Percentiles rank a stretch among this genome's conserved stretches.
These are phyloP conservation scores for Capitulum mitella DNA, from an alignment of 2,888 invertebrate species.

Conservation along the genomic window DNA sequence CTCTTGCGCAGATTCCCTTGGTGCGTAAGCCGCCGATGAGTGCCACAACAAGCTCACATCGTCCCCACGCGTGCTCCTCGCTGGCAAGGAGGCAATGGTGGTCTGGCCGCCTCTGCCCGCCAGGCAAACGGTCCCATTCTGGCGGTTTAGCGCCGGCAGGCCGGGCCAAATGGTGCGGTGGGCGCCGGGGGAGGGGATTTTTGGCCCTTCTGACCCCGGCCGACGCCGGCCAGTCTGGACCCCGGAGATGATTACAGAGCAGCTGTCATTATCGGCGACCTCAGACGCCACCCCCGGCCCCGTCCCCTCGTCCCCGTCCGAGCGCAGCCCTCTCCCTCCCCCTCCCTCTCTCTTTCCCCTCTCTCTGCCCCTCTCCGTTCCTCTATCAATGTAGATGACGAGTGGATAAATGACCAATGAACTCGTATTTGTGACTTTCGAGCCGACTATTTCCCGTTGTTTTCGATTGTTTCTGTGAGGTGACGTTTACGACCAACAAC, in stretches of 20 bases:
- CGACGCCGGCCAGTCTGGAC: constrained; percentile 5
- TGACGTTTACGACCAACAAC: too few relatives aligned
- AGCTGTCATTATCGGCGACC: background rate
- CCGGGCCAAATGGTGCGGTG: background rate
- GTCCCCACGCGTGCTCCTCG: too few relatives aligned
- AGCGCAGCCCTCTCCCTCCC: background rate
- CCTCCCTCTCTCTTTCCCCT: background rate
- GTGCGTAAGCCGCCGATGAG: too few relatives aligned
- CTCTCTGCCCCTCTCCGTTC: background rate
- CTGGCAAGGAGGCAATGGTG: too few relatives aligned
- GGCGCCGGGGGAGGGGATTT: background rate
- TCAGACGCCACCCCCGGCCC: background rate
- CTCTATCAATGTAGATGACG: too few relatives aligned
- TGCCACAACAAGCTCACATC: too few relatives aligned
- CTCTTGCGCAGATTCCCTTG: too few relatives aligned
- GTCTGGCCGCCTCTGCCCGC: too few relatives aligned
- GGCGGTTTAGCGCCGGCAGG: background rate
- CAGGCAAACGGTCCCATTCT: background rate
- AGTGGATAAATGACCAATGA: too few relatives aligned
- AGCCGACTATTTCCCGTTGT: too few relatives aligned
- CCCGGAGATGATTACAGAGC: constrained; percentile 3
- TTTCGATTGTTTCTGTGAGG: too few relatives aligned
- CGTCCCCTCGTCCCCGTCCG: background rate
- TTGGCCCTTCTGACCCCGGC: background rate
- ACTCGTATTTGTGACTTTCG: too few relatives aligned